Evolutionary conservation across 35 echinoderm and acorn worm species (phyloP), one percentile per base, ranked within the genome.

Genomic region (Heliocidaris erythrogramma): DNA sequence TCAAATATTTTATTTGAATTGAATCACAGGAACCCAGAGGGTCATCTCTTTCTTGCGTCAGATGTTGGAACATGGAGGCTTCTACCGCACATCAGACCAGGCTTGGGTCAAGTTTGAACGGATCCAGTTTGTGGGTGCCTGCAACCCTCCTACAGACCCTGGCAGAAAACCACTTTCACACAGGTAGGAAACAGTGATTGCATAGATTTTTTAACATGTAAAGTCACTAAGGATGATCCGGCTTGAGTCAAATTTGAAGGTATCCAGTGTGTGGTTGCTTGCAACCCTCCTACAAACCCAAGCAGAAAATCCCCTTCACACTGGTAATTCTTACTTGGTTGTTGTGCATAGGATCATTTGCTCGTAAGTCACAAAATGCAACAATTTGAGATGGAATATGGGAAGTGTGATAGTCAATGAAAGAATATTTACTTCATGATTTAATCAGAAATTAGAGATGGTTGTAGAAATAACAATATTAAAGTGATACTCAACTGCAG

Each of bases 101-200:
- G 94, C 95, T 16, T 99, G 97, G 97, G 97, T 99, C 86, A 96
- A 94, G 48, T 95, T 99, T 94, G 98, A 99, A 94, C 93, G 98
- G 0, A 99, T 99, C 52, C 98, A 99, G 98, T 99, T 99, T 97
- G 98, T 99, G 30, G 98, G 98, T 48, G 98, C 98, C 17, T 99
- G 98, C 91, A 99, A 99, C 85, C 98, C 98, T 92, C 98, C 98
- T 31, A 99, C 98, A 95, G 98, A 99, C 53, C 98, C 98, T 59
- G 98, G 98, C 35, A 90, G 98, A 48, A 99, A 99, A 91, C 98
- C 98, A 10, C 96, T 99, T 5, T 99, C 98, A 90, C 98, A 99
- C 94, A 96, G 98, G 98, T 99, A 93, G 90, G 94, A 52, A 24
- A 9, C 86, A 91, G 13, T 9, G 30, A 31, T 8, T 1, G 24